Evolutionary conservation across 2,888 invertebrate genomes (phyloP).

Genomic region (Tetranychus truncatus): DNA sequence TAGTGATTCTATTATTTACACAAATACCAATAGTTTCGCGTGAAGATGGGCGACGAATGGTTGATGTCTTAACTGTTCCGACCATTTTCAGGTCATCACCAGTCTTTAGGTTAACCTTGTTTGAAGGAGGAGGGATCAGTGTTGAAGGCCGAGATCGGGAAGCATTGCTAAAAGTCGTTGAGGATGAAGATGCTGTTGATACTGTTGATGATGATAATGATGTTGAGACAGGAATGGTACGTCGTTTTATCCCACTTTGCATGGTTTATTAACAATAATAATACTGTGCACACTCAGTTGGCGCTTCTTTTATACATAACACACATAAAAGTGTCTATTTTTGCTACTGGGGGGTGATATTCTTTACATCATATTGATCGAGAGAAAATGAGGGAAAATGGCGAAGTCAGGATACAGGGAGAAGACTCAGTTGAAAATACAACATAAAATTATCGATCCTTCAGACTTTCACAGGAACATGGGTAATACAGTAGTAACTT

Average conservation of each 20-base stretch:
- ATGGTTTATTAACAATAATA: background rate
- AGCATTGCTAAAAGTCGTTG: background rate
- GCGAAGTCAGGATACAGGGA: background rate
- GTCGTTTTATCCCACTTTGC: background rate
- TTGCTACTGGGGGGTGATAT: background rate
- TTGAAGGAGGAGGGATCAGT: background rate
- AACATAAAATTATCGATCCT: too few species aligned
- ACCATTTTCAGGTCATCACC: background rate
- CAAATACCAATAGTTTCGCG: background rate
- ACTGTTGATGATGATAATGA: background rate
- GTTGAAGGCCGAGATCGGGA: background rate
- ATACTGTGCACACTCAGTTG: conserved; percentile 1
- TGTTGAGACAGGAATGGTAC: background rate
- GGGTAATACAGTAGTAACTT: too few species aligned
- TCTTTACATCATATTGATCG: background rate
- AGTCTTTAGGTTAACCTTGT: background rate
- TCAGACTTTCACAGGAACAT: too few species aligned
- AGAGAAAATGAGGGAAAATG: background rate
- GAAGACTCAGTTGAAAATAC: background rate
- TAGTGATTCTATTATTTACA: background rate
- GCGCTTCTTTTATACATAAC: background rate
- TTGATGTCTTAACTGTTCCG: background rate
- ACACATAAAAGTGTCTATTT: background rate
- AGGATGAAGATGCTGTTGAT: background rate
- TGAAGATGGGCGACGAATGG: background rate